phyloP scores from a whole-genome alignment of 2,113 vertebrate species.

The Noctilio leporinus region DNA sequence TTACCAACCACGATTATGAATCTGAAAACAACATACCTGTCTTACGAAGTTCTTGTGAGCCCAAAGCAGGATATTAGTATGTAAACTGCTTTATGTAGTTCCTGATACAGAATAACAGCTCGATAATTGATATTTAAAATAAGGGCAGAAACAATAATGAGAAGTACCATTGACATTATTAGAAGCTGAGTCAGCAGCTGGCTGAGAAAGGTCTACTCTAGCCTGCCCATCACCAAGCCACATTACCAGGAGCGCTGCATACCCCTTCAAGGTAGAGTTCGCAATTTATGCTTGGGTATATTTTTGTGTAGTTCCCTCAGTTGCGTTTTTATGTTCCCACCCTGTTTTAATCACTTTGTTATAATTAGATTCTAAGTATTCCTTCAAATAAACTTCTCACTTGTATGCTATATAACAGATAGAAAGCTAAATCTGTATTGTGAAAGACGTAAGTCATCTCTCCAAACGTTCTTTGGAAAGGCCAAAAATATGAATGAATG shows the following conservation, averaged over 20 bases:
- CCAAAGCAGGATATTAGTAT: background rate
- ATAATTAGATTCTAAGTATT: slow-evolving; percentile 46
- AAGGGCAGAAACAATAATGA: background rate
- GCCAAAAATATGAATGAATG: slow-evolving; percentile 17
- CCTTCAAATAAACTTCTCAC: slow-evolving; percentile 40
- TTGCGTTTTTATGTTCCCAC: background rate
- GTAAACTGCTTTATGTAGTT: background rate
- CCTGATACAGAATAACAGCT: background rate
- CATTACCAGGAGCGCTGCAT: background rate
- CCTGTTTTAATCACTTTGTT: slow-evolving; percentile 46
- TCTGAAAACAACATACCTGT: background rate
- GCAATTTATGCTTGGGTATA: background rate
- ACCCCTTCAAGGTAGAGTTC: background rate
- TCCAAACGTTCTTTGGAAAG: background rate
- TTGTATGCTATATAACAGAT: background rate
- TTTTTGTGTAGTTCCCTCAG: background rate
- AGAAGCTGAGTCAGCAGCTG: background rate
- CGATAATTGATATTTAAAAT: background rate
- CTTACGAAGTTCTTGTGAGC: background rate
- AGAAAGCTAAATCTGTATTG: slow-evolving; percentile 16
- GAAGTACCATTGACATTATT: background rate
- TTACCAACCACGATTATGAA: background rate
- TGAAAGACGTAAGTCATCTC: slow-evolving; percentile 48
- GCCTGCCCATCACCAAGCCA: background rate
- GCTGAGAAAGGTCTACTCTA: background rate